Evolutionary conservation across 2,113 vertebrate genomes (phyloP), one percentile per base, ranked within the genome.

Genomic region (Trogon surrucura): DNA sequence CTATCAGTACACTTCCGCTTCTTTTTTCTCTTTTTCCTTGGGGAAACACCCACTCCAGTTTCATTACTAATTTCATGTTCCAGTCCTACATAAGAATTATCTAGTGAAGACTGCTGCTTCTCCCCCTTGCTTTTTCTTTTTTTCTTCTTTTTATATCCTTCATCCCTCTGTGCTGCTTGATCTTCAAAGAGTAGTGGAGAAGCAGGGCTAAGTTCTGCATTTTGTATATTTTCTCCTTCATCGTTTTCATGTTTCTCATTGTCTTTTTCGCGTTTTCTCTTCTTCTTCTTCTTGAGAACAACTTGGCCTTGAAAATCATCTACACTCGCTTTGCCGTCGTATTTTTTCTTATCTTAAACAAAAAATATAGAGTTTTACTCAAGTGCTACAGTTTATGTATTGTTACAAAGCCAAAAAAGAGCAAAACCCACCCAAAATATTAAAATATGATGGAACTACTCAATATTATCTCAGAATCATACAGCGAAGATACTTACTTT

Each of bases 211-310:
- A 16, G 16, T 26, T 85, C 62, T 4, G 5, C 13, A 7, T 45
- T 54, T 20, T 7, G 25, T 2, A 2, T 3, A 8, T 26, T 36
- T 56, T 48, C 62, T 8, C 2, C 3, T 15, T 36, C 44, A 9
- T 16, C 45, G 25, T n/a, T 23, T 36, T 82, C 36, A 1, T 60
- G 21, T 5, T 20, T 10, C 5, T 17, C 9, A 3, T 4, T 4
- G 18, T 21, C 2, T 18, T 62, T 10, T 10, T 4, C 29, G 9
- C 6, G 16, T 44, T 93, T 95, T 77, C 45, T 97, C 60, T 93
- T 95, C 30, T 95, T 97, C 56, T 89, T 94, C 34, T 93, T 97
- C 89, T 96, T 97, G 10, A 54, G 2, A 71, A 67, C 71, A 47
- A 56, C 29, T 13, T 51, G 44, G 32, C 38, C 56, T 48, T 83